Evolutionary conservation across 2,797 vertebrate genomes (phyloP).

Genomic region (Lacerta agilis): DNA sequence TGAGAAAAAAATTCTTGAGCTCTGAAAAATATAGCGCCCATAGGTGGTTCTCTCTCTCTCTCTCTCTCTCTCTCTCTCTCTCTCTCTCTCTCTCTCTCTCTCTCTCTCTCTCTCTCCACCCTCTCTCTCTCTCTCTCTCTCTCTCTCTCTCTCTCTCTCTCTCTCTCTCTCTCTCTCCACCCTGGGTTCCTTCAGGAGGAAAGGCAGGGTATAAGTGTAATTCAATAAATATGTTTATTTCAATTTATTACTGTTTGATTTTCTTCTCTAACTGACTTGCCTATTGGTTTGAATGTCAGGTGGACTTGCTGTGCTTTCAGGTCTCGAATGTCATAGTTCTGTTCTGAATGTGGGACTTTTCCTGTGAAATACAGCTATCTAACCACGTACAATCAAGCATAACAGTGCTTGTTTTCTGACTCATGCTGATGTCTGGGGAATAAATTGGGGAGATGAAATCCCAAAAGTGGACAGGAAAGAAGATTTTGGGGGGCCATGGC

Average conservation of each 20-base stretch:
- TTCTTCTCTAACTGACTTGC: not conserved
- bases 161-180: not conserved
- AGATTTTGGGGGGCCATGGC: not conserved
- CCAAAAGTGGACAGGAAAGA: not conserved
- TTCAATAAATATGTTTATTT: slow-evolving; percentile 7
- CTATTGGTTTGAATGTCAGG: not conserved
- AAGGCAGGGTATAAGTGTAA: too few species aligned
- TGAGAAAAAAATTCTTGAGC: not conserved
- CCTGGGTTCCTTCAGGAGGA: too few species aligned
- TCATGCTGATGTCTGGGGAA: not conserved
- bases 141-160: too few species aligned
- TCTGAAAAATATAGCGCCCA: not conserved
- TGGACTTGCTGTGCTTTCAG: accelerated
- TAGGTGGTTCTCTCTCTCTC: not conserved
- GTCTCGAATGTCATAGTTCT: not conserved
- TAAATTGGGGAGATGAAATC: not conserved
- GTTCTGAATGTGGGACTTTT: not conserved
- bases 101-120: not conserved
- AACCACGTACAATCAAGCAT: accelerated
- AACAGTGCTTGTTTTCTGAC: not conserved
- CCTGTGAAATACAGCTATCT: not conserved
- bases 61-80: too few species aligned
- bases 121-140: too few species aligned
- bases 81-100: too few species aligned
- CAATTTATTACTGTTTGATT: not conserved